Conservation (phyloP, 2,113 vertebrate species). For the Terrapene triunguis region DNA sequence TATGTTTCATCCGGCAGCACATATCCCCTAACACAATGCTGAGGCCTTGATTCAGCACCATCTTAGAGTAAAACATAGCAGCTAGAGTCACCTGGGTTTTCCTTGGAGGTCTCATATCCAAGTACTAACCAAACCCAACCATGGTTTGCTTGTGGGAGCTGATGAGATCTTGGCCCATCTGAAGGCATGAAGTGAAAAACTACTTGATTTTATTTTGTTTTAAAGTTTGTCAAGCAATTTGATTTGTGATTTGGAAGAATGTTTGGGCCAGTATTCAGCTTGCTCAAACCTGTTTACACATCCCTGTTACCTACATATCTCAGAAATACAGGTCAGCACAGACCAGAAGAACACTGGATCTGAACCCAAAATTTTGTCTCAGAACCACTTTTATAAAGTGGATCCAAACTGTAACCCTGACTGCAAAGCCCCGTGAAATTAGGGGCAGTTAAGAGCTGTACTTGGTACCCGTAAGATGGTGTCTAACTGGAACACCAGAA, state of each 20-base stretch:
- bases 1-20: background rate
- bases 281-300: background rate
- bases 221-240: background rate
- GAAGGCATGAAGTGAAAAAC: background rate
- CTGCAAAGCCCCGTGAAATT: background rate
- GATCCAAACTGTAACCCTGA: background rate
- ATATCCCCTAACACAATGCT: background rate
- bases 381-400: background rate
- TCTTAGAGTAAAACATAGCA: background rate
- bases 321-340: background rate
- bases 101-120: background rate
- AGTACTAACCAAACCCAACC: background rate
- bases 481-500: background rate
- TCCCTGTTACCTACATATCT: background rate
- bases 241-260: background rate
- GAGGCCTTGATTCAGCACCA: background rate
- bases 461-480: background rate
- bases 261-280: background rate
- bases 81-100: accelerated
- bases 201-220: background rate
- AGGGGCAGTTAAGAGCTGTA: background rate
- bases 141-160: background rate
- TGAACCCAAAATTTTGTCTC: background rate
- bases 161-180: background rate
- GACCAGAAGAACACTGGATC: background rate